Evolutionary conservation across 2,888 invertebrate species (phyloP), one percentile per base, ranked within the genome.

Genomic region (Phengaris alcon): DNA sequence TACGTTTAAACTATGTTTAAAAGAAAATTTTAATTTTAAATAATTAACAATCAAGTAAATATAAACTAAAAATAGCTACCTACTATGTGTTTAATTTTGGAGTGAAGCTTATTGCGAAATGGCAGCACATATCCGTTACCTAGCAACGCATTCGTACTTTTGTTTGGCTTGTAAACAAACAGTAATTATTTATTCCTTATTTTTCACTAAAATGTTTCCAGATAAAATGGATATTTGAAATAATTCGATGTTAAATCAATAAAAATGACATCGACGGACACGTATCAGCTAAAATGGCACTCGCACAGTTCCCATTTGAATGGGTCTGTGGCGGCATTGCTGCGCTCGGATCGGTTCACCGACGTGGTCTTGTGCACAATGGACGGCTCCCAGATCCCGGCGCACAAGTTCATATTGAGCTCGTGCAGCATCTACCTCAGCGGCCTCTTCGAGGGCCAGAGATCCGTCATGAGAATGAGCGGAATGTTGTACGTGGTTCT

Each of bases 231-330:
- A 35, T 76, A 64, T 74, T 48, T 46, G 73, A 74, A n/a, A 73
- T 55, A 80, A 79, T 72, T 74, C 77, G 77, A 75, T 77, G 77
- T 78, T 80, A 81, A 75, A 77, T 75, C 73, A 74, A 35, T 35
- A 35, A 86, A 80, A 81, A 93, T 93, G 90, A 93, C 93, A 81
- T 91, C 94, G 78, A 94, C 95, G 83, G 97, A 97, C 88, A 97
- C 97, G 82, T 97, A 97, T 88, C 97, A 97, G 89, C 94, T 97
- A 75, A 97, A 97, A 94, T 97, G 97, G 97, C 97, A 97, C 89
- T 97, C 97, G 80, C 97, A 97, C 93, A 95, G 96, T 83, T 95
- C 96, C 52, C 97, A 97, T 90, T 93, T 97, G 82, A 97, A 97
- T 89, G 95, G 96, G 74, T 97, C 97, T 78, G 96, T 97, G 74